Conservation (phyloP, 2,888 invertebrate genomes). For the Synergus itoensis region DNA sequence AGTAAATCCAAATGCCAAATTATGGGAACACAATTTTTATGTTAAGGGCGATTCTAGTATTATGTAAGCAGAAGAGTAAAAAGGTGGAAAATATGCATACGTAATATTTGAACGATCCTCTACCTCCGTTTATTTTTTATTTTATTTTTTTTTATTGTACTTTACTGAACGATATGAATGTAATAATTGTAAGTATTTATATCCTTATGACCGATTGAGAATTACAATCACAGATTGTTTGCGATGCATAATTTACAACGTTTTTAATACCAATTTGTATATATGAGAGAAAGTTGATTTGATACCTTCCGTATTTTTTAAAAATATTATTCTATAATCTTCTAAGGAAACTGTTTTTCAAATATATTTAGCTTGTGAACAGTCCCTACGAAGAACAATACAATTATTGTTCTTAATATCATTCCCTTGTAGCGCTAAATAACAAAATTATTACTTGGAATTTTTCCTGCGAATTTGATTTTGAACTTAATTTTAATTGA, state of each 20-base stretch:
- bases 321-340: conserved; percentile 30
- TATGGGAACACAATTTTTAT: conserved; percentile 25
- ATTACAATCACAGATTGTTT: conserved; percentile 9
- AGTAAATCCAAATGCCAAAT: conserved; percentile 31
- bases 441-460: background rate
- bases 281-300: conserved; percentile 5
- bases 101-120: too few relatives aligned
- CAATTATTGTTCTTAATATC: background rate
- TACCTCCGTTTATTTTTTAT: background rate
- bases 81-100: too few relatives aligned
- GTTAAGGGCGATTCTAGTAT: background rate
- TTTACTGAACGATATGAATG: background rate
- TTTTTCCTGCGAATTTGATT: background rate
- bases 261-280: conserved; percentile 26
- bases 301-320: conserved; percentile 2
- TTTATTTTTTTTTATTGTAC: background rate
- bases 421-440: background rate
- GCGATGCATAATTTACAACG: conserved; percentile 2
- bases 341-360: background rate
- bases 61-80: too few relatives aligned
- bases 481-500: conserved; percentile 9
- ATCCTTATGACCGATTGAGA: background rate
- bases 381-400: conserved; percentile 1
- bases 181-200: conserved; percentile 5
- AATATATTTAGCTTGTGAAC: background rate